Percentiles rank a stretch among this genome's conserved stretches.
phyloP scores from a whole-genome alignment of 2,797 vertebrate species.

The Lacerta agilis region DNA sequence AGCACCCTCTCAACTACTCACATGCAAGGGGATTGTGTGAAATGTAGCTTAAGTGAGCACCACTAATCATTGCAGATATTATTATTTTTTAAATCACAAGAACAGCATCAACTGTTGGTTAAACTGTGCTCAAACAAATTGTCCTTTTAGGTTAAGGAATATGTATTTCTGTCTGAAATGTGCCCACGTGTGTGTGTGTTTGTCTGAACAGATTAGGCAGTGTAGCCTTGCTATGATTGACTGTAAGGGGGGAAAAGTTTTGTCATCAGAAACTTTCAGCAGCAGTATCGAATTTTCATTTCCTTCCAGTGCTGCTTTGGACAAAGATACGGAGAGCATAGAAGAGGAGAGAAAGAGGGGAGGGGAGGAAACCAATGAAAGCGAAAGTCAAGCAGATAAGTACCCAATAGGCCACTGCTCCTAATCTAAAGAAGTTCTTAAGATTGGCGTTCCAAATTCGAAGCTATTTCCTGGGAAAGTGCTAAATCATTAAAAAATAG shows the following conservation, averaged over 20 bases:
- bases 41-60: background rate
- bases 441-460: background rate
- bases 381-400: slow-evolving; percentile 28
- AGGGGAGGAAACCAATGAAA: background rate
- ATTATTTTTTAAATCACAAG: too few relatives aligned
- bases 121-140: background rate
- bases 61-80: background rate
- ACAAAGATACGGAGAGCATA: background rate
- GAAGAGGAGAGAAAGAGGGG: background rate
- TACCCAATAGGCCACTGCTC: slow-evolving; percentile 18
- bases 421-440: slow-evolving; percentile 38
- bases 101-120: too few relatives aligned
- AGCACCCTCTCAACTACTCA: too few relatives aligned
- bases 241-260: background rate
- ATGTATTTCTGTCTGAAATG: background rate
- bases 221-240: background rate
- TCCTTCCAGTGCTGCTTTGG: slow-evolving; percentile 31
- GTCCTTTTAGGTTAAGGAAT: background rate
- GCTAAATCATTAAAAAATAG: background rate
- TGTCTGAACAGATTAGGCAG: background rate
- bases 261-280: slow-evolving; percentile 19
- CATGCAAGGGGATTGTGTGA: too few relatives aligned
- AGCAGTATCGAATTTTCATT: slow-evolving; percentile 23
- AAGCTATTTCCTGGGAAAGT: slow-evolving; percentile 30
- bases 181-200: background rate